Percentiles rank a stretch among this genome's conserved stretches.
Evolutionary conservation across 2,797 vertebrate genomes (phyloP).

Genomic region (Channallabes apus): DNA sequence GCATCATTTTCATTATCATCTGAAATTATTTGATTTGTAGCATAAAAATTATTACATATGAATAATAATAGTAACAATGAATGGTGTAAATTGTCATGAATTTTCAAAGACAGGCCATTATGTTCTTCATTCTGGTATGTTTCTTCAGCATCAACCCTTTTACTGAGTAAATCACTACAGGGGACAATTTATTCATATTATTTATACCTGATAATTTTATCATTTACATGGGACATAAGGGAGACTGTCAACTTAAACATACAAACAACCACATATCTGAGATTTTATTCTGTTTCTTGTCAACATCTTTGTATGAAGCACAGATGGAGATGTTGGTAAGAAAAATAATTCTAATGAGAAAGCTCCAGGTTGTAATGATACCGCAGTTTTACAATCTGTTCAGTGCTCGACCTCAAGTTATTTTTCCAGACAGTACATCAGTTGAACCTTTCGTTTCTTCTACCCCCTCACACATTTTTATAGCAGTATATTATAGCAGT

Average conservation of each 20-base stretch:
- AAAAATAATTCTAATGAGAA: not conserved
- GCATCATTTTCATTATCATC: not conserved
- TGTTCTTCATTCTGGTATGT: not conserved
- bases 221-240: not conserved
- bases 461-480: not conserved
- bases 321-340: constrained; percentile 5
- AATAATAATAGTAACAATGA: not conserved
- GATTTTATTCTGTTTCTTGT: not conserved
- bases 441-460: not conserved
- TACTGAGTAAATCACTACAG: not conserved
- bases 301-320: constrained; percentile 2
- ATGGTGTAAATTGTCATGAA: not conserved
- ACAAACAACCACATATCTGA: not conserved
- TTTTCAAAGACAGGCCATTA: not conserved
- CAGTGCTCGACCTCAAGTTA: not conserved
- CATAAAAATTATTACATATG: not conserved
- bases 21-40: not conserved
- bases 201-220: not conserved
- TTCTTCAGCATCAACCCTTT: not conserved
- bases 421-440: not conserved
- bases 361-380: not conserved
- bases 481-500: not conserved
- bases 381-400: constrained; percentile 10
- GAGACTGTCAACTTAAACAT: not conserved
- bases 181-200: too few relatives aligned